phyloP scores from a whole-genome alignment of 2,113 vertebrate species.

The Neotragus pygmaeus region DNA sequence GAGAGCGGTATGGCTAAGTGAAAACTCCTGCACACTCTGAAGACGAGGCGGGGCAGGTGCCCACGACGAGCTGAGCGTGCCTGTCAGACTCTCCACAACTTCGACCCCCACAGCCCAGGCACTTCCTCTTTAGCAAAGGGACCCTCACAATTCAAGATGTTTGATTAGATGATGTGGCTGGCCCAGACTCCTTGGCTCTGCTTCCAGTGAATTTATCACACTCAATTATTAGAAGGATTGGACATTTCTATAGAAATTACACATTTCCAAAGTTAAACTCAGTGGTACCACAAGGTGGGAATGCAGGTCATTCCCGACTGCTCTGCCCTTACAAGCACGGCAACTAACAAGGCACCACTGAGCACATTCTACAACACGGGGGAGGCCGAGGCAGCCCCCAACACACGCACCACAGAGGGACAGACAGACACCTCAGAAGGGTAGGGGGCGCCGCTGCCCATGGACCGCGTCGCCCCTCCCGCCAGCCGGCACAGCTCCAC shows the following conservation, averaged over 20 bases:
- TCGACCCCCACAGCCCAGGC: slow-evolving; percentile 56
- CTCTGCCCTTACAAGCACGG: too few relatives aligned
- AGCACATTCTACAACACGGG: neutral
- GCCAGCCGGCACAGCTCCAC: neutral
- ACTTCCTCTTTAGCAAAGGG: slow-evolving; percentile 60
- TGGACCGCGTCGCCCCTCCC: neutral
- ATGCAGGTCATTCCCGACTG: neutral
- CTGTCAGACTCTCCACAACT: slow-evolving; percentile 43
- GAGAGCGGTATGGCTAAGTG: slow-evolving; percentile 76
- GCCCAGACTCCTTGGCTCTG: slow-evolving; percentile 54
- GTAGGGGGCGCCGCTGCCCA: neutral
- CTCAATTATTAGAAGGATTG: slow-evolving; percentile 41
- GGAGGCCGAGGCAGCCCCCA: too few relatives aligned
- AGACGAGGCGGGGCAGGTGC: slow-evolving; percentile 62
- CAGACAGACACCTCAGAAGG: neutral
- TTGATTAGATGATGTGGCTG: slow-evolving; percentile 69
- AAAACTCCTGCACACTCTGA: slow-evolving; percentile 72
- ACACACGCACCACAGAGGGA: neutral
- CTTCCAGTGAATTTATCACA: slow-evolving; percentile 62
- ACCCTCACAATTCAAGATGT: slow-evolving; percentile 71
- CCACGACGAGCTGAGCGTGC: slow-evolving; percentile 42
- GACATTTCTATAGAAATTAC: slow-evolving; percentile 25
- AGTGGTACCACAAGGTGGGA: neutral
- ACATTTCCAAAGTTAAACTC: slow-evolving; percentile 14
- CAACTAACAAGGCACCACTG: neutral